These are phyloP conservation scores for Heloderma charlesbogerti DNA, from an alignment of 2,113 vertebrate species.

Conservation along the genomic window DNA sequence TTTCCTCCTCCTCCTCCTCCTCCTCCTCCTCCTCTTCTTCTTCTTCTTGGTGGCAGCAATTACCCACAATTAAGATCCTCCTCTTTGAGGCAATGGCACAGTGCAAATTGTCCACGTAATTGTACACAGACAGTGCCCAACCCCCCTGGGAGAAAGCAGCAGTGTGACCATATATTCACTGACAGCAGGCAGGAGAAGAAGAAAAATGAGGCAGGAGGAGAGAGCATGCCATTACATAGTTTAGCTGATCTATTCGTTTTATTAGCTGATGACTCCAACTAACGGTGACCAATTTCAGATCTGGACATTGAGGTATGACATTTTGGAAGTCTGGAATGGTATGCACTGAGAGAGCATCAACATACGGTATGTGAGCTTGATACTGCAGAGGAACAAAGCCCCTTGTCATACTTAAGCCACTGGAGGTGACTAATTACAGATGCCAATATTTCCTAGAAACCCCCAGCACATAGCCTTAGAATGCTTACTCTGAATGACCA, in stretches of 20 bases:
- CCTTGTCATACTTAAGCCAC: not conserved
- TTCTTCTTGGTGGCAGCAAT: not conserved
- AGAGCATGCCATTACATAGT: not conserved
- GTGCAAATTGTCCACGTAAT: not conserved
- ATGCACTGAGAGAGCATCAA: not conserved
- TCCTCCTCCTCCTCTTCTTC: too few species aligned
- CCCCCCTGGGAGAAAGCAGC: not conserved
- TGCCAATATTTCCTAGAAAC: not conserved
- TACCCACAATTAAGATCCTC: not conserved
- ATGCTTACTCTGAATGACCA: not conserved
- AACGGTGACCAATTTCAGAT: constrained; percentile 4
- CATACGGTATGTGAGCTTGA: not conserved
- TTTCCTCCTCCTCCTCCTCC: too few species aligned
- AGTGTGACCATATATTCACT: not conserved
- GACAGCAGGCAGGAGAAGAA: not conserved
- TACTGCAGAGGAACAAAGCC: not conserved
- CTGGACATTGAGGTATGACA: not conserved
- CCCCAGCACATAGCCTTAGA: not conserved
- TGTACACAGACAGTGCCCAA: not conserved
- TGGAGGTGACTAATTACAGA: not conserved
- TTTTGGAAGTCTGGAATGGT: constrained; percentile 1
- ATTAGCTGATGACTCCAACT: constrained; percentile 10
- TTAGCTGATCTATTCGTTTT: constrained; percentile 15
- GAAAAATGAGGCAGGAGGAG: not conserved
- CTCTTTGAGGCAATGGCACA: not conserved